Base-by-base conservation (phyloP, 2,113 vertebrate genomes). In the Peromyscus maniculatus region DNA sequence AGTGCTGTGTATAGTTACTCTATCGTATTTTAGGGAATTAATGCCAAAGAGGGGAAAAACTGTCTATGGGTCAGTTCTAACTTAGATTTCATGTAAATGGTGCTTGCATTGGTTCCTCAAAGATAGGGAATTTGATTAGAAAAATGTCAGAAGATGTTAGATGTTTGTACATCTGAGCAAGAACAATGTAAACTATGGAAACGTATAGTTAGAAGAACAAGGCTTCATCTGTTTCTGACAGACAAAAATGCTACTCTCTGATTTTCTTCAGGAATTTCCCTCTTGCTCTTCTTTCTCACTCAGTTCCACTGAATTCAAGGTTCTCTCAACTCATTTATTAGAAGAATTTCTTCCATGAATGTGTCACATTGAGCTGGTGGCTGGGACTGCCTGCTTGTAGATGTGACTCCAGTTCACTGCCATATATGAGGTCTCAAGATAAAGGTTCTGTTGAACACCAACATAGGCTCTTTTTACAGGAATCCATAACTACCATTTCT, bases 401-500 rank as follows among this genome's bases (percentile, higher is more conserved):
- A 36, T 7, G 28, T 59, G 8, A 28, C 71, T 87, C 43, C 46
- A 39, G 84, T 39, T 91, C 91, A 72, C 7, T 4, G 39, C 2
- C 15, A 46, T 1, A 22, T 39, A 28, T 49, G 12, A 79, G 28
- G 87, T 93, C 89, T 62, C 57, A 28, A 57, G 75, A 93, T 36
- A 28, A 93, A 80, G 66, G 26, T 1, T 2, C 86, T 11, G 7
- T 1, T 80, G 89, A 95, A 91, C 22, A 71, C 46, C 72, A 92
- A 49, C 39, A 90, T 13, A 17, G 24, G 49, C 21, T 95, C 57
- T 71, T 79, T 72, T 88, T 7, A 78, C 22, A 31, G 55, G n/a
- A 95, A 82, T 71, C 31, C 77, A 17, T 82, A 93, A 91, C 66
- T 82, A 94, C 64, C 74, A 10, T 88, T 92, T 79, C 52, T 59